Conservation (phyloP, 2,113 vertebrate species). For the Stegastes partitus region DNA sequence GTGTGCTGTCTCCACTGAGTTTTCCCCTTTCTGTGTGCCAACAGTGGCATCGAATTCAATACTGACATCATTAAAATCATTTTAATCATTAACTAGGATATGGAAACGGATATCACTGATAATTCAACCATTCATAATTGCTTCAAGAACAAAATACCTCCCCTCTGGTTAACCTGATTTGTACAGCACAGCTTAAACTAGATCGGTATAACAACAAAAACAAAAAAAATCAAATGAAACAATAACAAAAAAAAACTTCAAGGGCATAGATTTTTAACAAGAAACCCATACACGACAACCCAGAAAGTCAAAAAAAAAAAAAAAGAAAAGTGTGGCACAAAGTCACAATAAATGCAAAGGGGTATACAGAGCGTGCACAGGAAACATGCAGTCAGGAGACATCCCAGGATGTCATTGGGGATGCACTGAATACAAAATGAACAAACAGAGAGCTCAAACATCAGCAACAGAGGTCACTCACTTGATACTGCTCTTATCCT, state of each 20-base stretch:
- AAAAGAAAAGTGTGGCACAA: slow-evolving; percentile 29
- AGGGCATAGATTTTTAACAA: slow-evolving; percentile 20
- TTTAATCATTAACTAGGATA: slow-evolving; percentile 18
- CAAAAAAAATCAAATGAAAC: slow-evolving; percentile 13
- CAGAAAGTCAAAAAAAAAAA: slow-evolving; percentile 43
- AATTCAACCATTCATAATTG: slow-evolving; percentile 48
- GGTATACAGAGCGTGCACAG: slow-evolving; percentile 63
- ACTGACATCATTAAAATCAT: background rate
- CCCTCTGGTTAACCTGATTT: slow-evolving; percentile 20
- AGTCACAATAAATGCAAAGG: slow-evolving; percentile 58
- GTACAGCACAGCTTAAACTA: slow-evolving; percentile 7
- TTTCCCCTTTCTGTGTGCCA: slow-evolving; percentile 9
- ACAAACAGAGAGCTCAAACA: slow-evolving; percentile 76
- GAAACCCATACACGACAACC: slow-evolving; percentile 40
- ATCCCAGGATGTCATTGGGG: slow-evolving; percentile 51
- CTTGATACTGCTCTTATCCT: slow-evolving; percentile 78
- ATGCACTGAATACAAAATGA: slow-evolving; percentile 55
- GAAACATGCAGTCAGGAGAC: slow-evolving; percentile 71
- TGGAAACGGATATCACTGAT: slow-evolving; percentile 11
- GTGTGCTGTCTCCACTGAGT: background rate
- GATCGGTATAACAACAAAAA: slow-evolving; percentile 18
- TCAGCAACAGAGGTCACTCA: slow-evolving; percentile 74
- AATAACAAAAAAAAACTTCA: slow-evolving; percentile 27
- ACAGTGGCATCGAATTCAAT: slow-evolving; percentile 26
- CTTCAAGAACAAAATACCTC: slow-evolving; percentile 20